Percentiles rank a stretch among this genome's conserved stretches.
Evolutionary conservation across 92 coral and sea anemone species (phyloP).

Genomic region (Zoanthus solanderi): DNA sequence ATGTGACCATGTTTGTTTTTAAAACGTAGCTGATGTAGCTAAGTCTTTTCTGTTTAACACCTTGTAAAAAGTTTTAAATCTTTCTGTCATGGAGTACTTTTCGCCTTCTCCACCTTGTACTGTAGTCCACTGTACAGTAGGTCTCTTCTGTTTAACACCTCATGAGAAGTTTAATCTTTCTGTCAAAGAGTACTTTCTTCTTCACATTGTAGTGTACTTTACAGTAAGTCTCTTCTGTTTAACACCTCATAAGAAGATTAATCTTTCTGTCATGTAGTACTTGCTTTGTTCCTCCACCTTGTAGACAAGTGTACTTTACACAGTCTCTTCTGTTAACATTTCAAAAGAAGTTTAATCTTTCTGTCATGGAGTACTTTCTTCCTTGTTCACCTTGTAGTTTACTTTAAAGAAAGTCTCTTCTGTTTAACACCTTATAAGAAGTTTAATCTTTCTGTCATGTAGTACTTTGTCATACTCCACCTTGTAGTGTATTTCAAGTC

Average conservation of each 20-base stretch:
- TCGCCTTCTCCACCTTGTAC: too few relatives aligned
- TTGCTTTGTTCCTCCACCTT: conserved; percentile 43
- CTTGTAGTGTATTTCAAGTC: conserved; percentile 33
- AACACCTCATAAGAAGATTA: conserved; percentile 82
- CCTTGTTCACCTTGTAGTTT: too few relatives aligned
- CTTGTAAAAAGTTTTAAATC: conserved; percentile 78
- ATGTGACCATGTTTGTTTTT: too few relatives aligned
- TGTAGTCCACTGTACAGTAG: too few relatives aligned
- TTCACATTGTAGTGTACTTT: too few relatives aligned
- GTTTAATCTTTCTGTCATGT: conserved; percentile 80
- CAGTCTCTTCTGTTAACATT: conserved; percentile 65
- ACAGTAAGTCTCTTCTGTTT: conserved; percentile 54
- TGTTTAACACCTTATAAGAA: conserved; percentile 62
- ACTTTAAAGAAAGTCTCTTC: too few relatives aligned
- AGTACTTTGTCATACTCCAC: conserved; percentile 50
- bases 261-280: conserved; percentile 79
- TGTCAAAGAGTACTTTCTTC: too few relatives aligned
- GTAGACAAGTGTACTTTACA: conserved; percentile 67
- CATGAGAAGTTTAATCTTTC: conserved; percentile 77
- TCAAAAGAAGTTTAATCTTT: conserved; percentile 84
- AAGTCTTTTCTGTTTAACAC: conserved; percentile 67
- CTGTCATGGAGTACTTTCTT: too few relatives aligned
- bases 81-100: conserved; percentile 10
- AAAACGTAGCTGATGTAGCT: too few relatives aligned
- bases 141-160: conserved; percentile 76